Evolutionary conservation across 2,797 vertebrate genomes (phyloP).

Genomic region (Sebastes diaconus): DNA sequence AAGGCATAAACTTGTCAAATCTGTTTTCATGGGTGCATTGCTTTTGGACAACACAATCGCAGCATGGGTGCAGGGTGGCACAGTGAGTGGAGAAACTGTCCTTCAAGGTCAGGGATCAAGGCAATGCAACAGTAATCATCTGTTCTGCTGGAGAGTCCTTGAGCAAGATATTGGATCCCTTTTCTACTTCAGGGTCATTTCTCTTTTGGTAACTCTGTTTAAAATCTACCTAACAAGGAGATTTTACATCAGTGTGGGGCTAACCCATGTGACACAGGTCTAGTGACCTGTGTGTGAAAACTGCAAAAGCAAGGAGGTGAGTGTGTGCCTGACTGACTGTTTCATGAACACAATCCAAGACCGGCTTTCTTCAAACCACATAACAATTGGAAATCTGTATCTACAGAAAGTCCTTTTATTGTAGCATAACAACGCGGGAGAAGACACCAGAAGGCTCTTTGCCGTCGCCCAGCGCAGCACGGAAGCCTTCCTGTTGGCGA

Average conservation of each 20-base stretch:
- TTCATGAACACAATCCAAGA: slow-evolving; percentile 28
- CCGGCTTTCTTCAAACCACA: slow-evolving; percentile 8
- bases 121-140: neutral
- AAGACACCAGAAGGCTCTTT: slow-evolving; percentile 91
- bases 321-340: neutral
- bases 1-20: neutral
- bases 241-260: neutral
- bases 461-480: slow-evolving; percentile 87
- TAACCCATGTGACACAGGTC: neutral
- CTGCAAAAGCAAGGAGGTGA: neutral
- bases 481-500: slow-evolving; percentile 89
- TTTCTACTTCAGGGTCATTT: neutral
- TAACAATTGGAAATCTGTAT: neutral
- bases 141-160: neutral
- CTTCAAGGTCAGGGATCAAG: neutral
- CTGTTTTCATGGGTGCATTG: neutral
- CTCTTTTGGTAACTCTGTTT: neutral
- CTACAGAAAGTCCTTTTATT: slow-evolving; percentile 53
- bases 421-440: slow-evolving; percentile 85
- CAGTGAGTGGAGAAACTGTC: neutral
- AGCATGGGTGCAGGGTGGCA: neutral
- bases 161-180: neutral
- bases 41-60: neutral
- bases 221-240: neutral
- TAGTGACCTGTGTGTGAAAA: neutral